Percentiles rank a stretch among this genome's conserved stretches.
phyloP scores from a whole-genome alignment of 2,888 invertebrate genomes.

The Leucophora obtusa region DNA sequence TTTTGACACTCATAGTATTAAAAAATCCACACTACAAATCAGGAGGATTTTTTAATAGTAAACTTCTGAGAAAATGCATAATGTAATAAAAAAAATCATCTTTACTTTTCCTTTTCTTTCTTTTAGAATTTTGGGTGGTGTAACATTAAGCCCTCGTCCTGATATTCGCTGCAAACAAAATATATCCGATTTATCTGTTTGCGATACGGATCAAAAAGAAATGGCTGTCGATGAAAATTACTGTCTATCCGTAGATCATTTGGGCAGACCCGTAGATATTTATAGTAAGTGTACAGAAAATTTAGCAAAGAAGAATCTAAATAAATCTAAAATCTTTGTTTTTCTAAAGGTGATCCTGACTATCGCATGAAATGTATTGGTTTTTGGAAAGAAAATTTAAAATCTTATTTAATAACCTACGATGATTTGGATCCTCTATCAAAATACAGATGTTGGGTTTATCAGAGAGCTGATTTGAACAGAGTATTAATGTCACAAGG shows the following conservation, averaged over 20 bases:
- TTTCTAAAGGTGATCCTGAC: constrained; percentile 86
- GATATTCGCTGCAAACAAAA: constrained; percentile 95
- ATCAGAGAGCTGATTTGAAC: constrained; percentile 96
- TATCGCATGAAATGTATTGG: constrained; percentile 98
- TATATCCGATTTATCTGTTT: constrained; percentile 97
- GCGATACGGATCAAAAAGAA: constrained; percentile 96
- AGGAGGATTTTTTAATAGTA: no score
- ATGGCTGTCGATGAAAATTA: constrained; percentile 96
- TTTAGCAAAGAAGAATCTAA: neutral
- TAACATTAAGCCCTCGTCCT: constrained; percentile 95
- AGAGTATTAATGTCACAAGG: constrained; percentile 87
- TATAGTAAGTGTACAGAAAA: constrained; percentile 79
- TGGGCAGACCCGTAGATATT: constrained; percentile 96
- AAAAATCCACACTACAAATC: no score
- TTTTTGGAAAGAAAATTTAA: constrained; percentile 98
- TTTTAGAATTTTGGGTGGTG: constrained; percentile 92
- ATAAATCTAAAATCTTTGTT: no score
- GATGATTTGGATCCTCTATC: constrained; percentile 97
- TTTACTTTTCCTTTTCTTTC: neutral
- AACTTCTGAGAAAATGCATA: no score
- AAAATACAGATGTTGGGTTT: constrained; percentile 98
- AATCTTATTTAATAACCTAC: constrained; percentile 96
- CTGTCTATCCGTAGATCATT: constrained; percentile 96
- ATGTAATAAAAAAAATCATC: no score
- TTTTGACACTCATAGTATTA: no score